These are phyloP conservation scores for Hydropsyche betteni DNA, from an alignment of 2,888 invertebrate genomes.

Conservation along the genomic window DNA sequence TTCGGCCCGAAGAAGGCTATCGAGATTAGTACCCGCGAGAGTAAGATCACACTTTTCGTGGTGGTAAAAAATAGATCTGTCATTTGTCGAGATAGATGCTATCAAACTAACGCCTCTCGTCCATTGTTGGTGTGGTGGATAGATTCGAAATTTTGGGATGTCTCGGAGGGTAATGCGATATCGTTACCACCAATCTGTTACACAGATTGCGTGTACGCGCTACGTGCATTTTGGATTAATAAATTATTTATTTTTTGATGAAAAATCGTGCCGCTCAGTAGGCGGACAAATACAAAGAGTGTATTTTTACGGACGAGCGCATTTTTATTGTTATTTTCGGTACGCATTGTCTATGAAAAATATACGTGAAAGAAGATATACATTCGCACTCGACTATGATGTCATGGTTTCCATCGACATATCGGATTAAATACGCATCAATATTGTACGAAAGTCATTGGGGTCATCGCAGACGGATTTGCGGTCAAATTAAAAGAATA, in stretches of 20 bases:
- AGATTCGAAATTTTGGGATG: conserved; percentile 27
- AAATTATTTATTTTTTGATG: conserved; percentile 33
- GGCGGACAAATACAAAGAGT: conserved; percentile 38
- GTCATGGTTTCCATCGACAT: conserved; percentile 6
- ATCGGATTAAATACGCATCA: conserved; percentile 1
- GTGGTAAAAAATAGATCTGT: conserved; percentile 51
- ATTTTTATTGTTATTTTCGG: neutral
- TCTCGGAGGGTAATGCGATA: conserved; percentile 42
- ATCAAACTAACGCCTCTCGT: conserved; percentile 49
- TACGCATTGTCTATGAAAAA: conserved; percentile 20
- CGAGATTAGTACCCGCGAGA: conserved; percentile 38
- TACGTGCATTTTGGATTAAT: conserved; percentile 27
- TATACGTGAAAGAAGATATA: conserved; percentile 1
- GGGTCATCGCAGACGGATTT: too few species aligned
- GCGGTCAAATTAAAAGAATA: too few species aligned
- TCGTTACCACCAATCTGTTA: conserved; percentile 35
- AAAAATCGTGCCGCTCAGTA: conserved; percentile 34
- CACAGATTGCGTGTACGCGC: conserved; percentile 31
- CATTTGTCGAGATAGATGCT: conserved; percentile 49
- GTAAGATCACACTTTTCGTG: conserved; percentile 38
- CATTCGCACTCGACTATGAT: conserved; percentile 10
- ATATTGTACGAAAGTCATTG: too few species aligned
- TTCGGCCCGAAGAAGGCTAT: conserved; percentile 45
- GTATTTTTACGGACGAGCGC: conserved; percentile 3
- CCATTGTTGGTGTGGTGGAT: conserved; percentile 42